Conservation (phyloP, 2,888 invertebrate species). For the Dynastes tityus region DNA sequence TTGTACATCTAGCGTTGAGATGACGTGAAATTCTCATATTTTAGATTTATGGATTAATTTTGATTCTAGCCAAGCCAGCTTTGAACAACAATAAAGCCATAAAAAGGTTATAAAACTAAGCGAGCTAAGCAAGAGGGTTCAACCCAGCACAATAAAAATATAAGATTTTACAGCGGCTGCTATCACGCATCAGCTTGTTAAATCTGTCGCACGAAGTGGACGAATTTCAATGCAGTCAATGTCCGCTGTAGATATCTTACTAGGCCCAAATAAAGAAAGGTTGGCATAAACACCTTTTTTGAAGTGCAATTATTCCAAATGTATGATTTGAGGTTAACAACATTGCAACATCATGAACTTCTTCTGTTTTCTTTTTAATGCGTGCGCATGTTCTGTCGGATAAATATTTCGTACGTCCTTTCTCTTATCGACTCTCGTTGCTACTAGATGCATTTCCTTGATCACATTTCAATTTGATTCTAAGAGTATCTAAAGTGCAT, state of each 20-base stretch:
- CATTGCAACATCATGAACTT: too few relatives aligned
- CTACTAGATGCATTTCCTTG: too few relatives aligned
- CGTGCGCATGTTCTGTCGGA: too few relatives aligned
- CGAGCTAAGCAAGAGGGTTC: neutral
- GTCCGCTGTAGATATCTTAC: neutral
- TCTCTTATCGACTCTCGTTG: too few relatives aligned
- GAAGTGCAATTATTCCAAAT: neutral
- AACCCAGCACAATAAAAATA: slow-evolving; percentile 24
- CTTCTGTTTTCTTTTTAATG: too few relatives aligned
- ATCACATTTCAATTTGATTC: too few relatives aligned
- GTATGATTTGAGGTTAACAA: too few relatives aligned
- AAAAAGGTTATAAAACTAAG: slow-evolving; percentile 26
- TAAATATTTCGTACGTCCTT: too few relatives aligned
- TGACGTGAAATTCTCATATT: slow-evolving; percentile 6
- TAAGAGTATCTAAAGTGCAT: too few relatives aligned
- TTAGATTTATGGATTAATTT: slow-evolving; percentile 24
- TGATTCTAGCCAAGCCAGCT: neutral
- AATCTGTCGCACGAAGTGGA: neutral
- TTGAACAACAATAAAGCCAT: slow-evolving; percentile 34
- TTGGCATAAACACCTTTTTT: too few relatives aligned
- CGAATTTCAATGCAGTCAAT: neutral
- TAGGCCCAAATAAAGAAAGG: too few relatives aligned
- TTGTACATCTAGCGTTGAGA: neutral
- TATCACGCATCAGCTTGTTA: neutral
- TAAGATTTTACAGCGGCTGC: slow-evolving; percentile 20